Evolutionary conservation across 2,888 invertebrate species (phyloP).

Genomic region (Orthonychiurus folsomi): DNA sequence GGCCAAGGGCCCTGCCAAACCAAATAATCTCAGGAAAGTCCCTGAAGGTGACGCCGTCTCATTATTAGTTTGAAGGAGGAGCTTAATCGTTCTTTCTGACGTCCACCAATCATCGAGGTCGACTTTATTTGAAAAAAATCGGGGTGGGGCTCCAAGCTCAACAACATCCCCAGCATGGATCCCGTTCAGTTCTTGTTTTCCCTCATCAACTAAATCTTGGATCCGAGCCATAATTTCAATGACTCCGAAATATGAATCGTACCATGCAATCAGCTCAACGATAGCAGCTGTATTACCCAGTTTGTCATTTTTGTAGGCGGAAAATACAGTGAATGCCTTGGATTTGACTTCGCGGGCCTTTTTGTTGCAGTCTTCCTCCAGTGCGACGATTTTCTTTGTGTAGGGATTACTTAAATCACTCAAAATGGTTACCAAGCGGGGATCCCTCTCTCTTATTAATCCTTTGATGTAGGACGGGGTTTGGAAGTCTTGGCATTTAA

Average conservation of each 20-base stretch:
- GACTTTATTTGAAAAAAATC: neutral
- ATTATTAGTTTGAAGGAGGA: neutral
- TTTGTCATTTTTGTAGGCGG: neutral
- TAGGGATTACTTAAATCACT: neutral
- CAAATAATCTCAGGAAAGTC: neutral
- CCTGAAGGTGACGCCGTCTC: neutral
- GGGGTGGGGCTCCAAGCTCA: neutral
- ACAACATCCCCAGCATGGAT: neutral
- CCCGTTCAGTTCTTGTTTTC: neutral
- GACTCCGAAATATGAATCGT: neutral
- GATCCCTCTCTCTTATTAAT: neutral
- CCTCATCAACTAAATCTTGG: neutral
- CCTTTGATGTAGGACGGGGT: neutral
- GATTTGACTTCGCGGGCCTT: neutral
- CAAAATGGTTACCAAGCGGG: neutral
- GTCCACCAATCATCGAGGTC: constrained; percentile 5
- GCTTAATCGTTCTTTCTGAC: neutral
- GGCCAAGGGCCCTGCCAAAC: neutral
- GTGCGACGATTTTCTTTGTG: neutral
- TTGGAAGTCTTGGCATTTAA: neutral
- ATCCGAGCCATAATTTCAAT: neutral
- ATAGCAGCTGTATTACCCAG: neutral
- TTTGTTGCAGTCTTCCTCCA: neutral
- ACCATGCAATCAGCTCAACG: neutral
- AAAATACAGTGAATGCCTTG: neutral